Evolutionary conservation across 2,797 vertebrate species (phyloP).

Genomic region (Tinamus major): DNA sequence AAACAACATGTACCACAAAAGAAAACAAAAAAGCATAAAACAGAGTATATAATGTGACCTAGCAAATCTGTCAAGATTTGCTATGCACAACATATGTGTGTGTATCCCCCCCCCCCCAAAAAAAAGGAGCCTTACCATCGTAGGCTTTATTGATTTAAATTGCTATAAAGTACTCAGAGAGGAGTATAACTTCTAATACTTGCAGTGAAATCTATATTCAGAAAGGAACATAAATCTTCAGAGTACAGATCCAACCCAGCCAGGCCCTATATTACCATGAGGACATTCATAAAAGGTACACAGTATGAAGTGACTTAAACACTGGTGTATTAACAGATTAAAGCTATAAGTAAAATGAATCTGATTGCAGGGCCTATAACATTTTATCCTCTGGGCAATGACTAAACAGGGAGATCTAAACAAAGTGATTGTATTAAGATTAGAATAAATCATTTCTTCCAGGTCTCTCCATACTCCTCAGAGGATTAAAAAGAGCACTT

Average conservation of each 20-base stretch:
- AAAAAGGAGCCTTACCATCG: background rate
- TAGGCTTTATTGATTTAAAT: background rate
- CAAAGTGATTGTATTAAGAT: background rate
- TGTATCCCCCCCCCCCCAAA: too few species aligned
- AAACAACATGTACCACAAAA: background rate
- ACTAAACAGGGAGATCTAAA: constrained; percentile 1
- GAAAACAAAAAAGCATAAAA: background rate
- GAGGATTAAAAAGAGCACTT: background rate
- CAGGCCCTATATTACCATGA: background rate
- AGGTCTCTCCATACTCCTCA: background rate
- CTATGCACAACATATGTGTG: too few species aligned
- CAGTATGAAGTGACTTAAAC: background rate
- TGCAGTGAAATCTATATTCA: background rate
- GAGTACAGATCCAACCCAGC: background rate
- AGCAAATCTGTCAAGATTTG: background rate
- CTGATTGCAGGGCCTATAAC: background rate
- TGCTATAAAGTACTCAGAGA: background rate
- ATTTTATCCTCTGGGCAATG: background rate
- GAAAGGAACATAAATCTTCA: background rate
- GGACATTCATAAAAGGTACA: background rate
- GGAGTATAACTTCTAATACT: background rate
- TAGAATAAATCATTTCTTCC: background rate
- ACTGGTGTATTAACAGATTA: background rate
- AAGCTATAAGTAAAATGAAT: background rate
- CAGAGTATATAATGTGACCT: background rate